Evolutionary conservation across 30 jellyfish, hydroid and myxozoan genomes (phyloP).

Genomic region (Pelagia noctiluca): DNA sequence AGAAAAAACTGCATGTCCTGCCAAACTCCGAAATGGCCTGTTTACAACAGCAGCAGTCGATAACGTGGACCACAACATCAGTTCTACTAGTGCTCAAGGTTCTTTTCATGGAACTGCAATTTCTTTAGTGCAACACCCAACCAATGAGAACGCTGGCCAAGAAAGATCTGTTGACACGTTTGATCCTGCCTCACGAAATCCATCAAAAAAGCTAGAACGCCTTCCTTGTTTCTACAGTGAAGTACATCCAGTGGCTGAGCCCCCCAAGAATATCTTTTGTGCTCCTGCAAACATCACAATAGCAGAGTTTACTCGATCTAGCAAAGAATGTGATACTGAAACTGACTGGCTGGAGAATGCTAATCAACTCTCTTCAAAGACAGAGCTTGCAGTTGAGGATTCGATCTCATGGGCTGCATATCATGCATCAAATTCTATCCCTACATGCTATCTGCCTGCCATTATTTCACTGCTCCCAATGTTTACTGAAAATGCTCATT

Average conservation of each 20-base stretch:
- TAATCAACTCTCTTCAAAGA: constrained; percentile 2
- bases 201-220: constrained; percentile 12
- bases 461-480: constrained; percentile 44
- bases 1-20: too few relatives aligned
- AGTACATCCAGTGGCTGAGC: constrained; percentile 19
- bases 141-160: constrained; percentile 11
- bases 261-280: constrained; percentile 5
- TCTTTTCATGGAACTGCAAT: constrained; percentile 39
- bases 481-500: constrained; percentile 37
- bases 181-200: constrained; percentile 4
- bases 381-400: neutral
- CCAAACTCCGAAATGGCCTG: too few relatives aligned
- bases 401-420: constrained; percentile 60
- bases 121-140: constrained; percentile 33
- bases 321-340: constrained; percentile 12
- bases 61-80: too few relatives aligned
- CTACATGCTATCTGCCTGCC: constrained; percentile 25
- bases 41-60: too few relatives aligned
- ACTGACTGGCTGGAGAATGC: constrained; percentile 33
- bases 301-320: constrained; percentile 10
- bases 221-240: constrained; percentile 13
- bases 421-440: constrained; percentile 6
- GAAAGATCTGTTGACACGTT: constrained; percentile 22
- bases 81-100: constrained; percentile 29
- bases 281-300: constrained; percentile 4